phyloP scores from a whole-genome alignment of 2,113 vertebrate species.

The Dicentrarchus labrax region DNA sequence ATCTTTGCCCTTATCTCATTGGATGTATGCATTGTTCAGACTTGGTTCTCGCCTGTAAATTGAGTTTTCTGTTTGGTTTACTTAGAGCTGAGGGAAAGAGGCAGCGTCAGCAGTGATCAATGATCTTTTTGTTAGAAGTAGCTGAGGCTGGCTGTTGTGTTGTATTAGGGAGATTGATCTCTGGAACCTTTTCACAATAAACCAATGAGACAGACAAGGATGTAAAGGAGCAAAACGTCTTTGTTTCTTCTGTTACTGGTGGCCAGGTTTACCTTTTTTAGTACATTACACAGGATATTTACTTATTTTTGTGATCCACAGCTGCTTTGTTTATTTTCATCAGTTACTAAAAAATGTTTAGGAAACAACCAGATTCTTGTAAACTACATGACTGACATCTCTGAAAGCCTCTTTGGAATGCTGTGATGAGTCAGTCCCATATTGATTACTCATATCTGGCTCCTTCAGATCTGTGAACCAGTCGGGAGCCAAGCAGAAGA shows the following conservation, averaged over 20 bases:
- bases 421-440: constrained; percentile 29
- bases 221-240: background rate
- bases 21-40: constrained; percentile 9
- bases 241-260: background rate
- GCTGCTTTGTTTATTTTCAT: background rate
- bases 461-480: constrained; percentile 28
- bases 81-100: constrained; percentile 16
- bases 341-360: background rate
- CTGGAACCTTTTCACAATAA: constrained; percentile 32
- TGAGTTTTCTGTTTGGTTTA: constrained; percentile 31
- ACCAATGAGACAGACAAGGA: constrained; percentile 3
- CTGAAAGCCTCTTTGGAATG: constrained; percentile 14
- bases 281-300: background rate
- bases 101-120: constrained; percentile 39
- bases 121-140: constrained; percentile 60
- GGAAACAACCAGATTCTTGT: constrained; percentile 3
- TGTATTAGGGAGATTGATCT: constrained; percentile 59
- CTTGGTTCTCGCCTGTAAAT: constrained; percentile 18
- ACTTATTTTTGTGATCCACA: background rate
- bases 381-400: constrained; percentile 5
- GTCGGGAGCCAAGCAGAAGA: background rate
- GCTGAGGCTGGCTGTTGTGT: constrained; percentile 48
- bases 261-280: background rate
- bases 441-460: constrained; percentile 44
- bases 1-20: constrained; percentile 9